Base-by-base conservation (phyloP, 2,888 invertebrate species). In the Mystacides longicornis region DNA sequence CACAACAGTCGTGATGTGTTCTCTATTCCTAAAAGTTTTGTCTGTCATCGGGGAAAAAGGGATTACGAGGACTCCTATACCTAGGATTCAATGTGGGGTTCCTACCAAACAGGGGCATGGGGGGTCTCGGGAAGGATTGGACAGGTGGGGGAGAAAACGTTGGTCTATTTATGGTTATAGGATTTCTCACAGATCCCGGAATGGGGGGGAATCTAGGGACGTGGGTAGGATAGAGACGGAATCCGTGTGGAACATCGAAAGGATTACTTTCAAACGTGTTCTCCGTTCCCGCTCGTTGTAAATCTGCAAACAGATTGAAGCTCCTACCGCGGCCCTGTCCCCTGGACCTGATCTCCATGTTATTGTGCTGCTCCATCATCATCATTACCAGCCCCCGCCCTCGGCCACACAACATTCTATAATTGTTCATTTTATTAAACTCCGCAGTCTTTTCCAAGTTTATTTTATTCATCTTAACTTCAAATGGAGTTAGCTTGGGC, bases 401-500 rank as follows among this genome's bases (percentile, higher is more conserved):
- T 33, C 27, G 21, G 14, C 53, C 48, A 14, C 37, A 37, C 37
- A 37, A 37, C 37, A 37, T 37, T 37, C 37, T 37, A 37, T 37
- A 37, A 37, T 37, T 37, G 20, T 56, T 51, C 18, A 43, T 55
- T 27, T 72, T 75, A 64, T 72, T 75, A 16, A 71, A 73, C 57
- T 75, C 74, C 0, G 71, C 71, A 0, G 75, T 75, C 56, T 76
- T 66, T 59, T 74, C 71, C 45, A 65, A 54, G 64, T 74, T 78
- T 27, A 73, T 69, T 53, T 70, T 64, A 62, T 72, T 72, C 69
- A 70, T 71, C 42, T 66, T 65, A 31, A 64, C 64, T 58, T 71
- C 71, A 58, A 68, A 71, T 33, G 65, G 63, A 42, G 58, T 57
- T 2, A 49, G 56, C 31, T 66, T 66, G 58, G 69, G 64, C 5